Conservation (phyloP, 2,888 invertebrate species). For the Prionchulus punctatus region DNA sequence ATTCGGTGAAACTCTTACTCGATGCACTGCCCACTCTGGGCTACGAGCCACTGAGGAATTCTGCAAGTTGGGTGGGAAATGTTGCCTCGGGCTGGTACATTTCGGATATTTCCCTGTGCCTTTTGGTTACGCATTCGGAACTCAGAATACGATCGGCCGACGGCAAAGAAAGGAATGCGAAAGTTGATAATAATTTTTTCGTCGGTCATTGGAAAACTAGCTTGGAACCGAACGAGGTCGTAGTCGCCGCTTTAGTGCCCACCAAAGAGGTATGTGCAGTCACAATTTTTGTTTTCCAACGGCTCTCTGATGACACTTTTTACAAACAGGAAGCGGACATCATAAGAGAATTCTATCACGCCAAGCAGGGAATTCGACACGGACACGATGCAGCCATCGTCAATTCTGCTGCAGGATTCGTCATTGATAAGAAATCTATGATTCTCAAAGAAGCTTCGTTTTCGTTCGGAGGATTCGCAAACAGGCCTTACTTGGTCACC, state of each 20-base stretch:
- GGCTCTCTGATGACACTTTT: no score
- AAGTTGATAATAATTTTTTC: no score
- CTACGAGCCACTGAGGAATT: neutral
- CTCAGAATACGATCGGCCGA: no score
- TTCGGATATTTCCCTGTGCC: neutral
- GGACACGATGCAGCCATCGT: conserved; percentile 95
- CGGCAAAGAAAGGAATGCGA: no score
- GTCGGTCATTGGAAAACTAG: no score
- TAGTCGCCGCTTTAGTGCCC: no score
- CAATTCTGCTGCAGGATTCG: conserved; percentile 44
- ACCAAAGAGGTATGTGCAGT: no score
- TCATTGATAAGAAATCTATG: neutral
- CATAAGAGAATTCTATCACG: conserved; percentile 65
- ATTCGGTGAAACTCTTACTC: neutral
- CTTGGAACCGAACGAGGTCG: no score
- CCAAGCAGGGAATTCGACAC: conserved; percentile 72
- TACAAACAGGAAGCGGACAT: no score
- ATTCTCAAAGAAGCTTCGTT: conserved; percentile 46
- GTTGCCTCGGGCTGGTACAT: neutral
- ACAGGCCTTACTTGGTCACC: conserved; percentile 50
- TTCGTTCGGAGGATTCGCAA: conserved; percentile 85
- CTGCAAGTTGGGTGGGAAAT: neutral
- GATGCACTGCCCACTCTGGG: neutral
- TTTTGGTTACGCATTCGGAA: no score
- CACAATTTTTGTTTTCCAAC: no score